Evolutionary conservation across 2,797 vertebrate genomes (phyloP).

Genomic region (Siniperca obscura): DNA sequence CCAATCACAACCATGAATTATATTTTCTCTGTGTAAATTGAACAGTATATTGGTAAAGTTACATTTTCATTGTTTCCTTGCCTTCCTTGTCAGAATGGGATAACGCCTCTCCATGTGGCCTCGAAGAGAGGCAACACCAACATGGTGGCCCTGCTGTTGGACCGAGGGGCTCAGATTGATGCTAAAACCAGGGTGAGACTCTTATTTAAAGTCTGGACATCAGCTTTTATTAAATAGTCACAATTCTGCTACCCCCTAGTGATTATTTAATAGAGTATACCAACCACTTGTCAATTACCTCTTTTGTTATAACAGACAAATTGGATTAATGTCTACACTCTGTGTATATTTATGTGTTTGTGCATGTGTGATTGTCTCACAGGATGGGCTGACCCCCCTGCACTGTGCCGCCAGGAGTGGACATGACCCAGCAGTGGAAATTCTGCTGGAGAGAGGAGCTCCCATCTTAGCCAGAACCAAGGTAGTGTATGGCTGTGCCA

Average conservation of each 20-base stretch:
- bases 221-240: slow-evolving; percentile 7
- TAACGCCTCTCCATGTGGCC: slow-evolving; percentile 97
- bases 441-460: slow-evolving; percentile 93
- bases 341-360: neutral
- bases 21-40: neutral
- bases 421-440: slow-evolving; percentile 92
- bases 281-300: neutral
- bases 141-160: slow-evolving; percentile 96
- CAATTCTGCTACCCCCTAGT: neutral
- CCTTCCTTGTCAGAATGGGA: slow-evolving; percentile 89
- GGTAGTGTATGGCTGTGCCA: slow-evolving; percentile 74
- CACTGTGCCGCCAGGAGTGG: slow-evolving; percentile 97
- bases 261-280: neutral
- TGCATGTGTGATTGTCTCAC: slow-evolving; percentile 48
- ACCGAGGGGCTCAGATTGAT: slow-evolving; percentile 94
- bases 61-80: slow-evolving; percentile 22
- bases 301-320: slow-evolving; percentile 8
- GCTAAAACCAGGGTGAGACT: slow-evolving; percentile 96
- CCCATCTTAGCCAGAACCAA: slow-evolving; percentile 96
- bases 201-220: neutral
- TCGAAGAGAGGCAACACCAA: slow-evolving; percentile 98
- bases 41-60: neutral
- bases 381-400: slow-evolving; percentile 96
- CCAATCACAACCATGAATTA: neutral
- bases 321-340: neutral